Conservation (phyloP, 2,888 invertebrate species). For the Synanthedon myopaeformis region DNA sequence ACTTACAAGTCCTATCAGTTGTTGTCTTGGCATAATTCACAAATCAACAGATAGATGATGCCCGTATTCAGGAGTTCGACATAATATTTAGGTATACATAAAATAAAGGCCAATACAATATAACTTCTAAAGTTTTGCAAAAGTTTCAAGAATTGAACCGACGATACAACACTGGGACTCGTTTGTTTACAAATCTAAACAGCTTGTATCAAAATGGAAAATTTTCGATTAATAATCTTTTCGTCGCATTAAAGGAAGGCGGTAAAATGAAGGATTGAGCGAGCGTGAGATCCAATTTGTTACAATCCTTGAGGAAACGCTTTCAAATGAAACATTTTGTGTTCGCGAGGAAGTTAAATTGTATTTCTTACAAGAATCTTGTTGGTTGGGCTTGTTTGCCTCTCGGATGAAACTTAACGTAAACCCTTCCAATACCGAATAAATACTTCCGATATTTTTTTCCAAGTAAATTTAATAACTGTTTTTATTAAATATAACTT, state of each 20-base stretch:
- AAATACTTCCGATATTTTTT: conserved; percentile 16
- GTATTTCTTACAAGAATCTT: conserved; percentile 48
- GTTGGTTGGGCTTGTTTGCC: conserved; percentile 38
- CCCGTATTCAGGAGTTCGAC: too few species aligned
- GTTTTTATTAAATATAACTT: background rate
- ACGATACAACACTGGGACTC: conserved; percentile 1
- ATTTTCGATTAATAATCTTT: conserved; percentile 60
- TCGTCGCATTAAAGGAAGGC: conserved; percentile 43
- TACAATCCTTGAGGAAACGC: conserved; percentile 55
- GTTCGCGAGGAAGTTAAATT: conserved; percentile 52
- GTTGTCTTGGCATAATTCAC: too few species aligned
- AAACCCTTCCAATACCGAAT: conserved; percentile 35
- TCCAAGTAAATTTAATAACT: background rate
- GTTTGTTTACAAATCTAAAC: conserved; percentile 34
- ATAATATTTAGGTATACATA: too few species aligned
- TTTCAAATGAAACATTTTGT: conserved; percentile 59
- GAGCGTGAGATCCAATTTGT: conserved; percentile 62
- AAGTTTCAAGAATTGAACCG: too few species aligned
- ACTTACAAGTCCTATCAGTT: too few species aligned
- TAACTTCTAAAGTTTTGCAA: too few species aligned
- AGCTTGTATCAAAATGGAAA: conserved; percentile 33
- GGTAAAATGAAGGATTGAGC: conserved; percentile 61
- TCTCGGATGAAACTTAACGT: conserved; percentile 26
- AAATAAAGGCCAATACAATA: too few species aligned
- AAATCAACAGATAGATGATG: too few species aligned